phyloP scores from a whole-genome alignment of 2,113 vertebrate species.

The Megaleporinus macrocephalus region DNA sequence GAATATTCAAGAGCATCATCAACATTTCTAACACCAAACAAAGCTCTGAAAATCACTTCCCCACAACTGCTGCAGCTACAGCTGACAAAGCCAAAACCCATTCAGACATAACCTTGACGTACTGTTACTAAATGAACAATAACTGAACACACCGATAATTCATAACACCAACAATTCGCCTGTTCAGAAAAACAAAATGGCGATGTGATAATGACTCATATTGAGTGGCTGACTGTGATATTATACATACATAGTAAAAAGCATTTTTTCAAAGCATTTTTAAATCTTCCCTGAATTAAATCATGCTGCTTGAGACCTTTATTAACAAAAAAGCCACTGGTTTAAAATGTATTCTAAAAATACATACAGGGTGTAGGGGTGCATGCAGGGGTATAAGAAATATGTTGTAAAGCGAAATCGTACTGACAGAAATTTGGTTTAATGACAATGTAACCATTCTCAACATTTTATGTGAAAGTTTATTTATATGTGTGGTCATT shows the following conservation, averaged over 20 bases:
- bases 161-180: not conserved
- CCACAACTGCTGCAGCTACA: constrained; percentile 10
- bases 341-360: too few species aligned
- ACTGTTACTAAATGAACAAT: constrained; percentile 8
- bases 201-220: not conserved
- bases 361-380: too few species aligned
- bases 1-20: constrained; percentile 43
- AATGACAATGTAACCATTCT: too few species aligned
- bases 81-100: constrained; percentile 9
- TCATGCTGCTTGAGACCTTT: too few species aligned
- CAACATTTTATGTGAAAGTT: too few species aligned
- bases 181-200: not conserved
- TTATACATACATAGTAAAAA: not conserved
- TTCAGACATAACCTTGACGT: not conserved
- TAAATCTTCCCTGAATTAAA: too few species aligned
- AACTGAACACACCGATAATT: not conserved
- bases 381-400: too few species aligned
- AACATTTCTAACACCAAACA: constrained; percentile 43
- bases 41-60: constrained; percentile 24
- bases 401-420: too few species aligned
- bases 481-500: too few species aligned
- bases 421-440: too few species aligned
- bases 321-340: too few species aligned
- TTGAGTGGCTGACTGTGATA: not conserved
- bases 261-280: too few species aligned